Conservation (phyloP, 2,888 invertebrate genomes). For the Hypsopygia costalis region DNA sequence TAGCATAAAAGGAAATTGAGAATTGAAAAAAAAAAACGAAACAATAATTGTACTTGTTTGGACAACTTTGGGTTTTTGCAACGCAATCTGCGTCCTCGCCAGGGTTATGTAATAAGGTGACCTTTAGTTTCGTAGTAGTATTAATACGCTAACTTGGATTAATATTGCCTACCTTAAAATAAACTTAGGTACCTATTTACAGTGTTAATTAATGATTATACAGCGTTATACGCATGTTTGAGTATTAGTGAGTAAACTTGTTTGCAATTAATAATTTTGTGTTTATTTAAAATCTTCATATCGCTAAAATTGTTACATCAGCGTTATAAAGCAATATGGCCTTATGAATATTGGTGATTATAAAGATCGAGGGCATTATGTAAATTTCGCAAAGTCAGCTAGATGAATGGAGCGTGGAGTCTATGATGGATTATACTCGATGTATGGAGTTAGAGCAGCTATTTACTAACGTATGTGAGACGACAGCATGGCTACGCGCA, state of each 20-base stretch:
- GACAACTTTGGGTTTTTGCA: constrained; percentile 49
- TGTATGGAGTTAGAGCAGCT: constrained; percentile 34
- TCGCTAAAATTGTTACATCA: no score
- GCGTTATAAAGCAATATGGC: neutral
- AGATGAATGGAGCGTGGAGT: constrained; percentile 30
- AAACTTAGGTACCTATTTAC: constrained; percentile 13
- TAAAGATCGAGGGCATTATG: constrained; percentile 15
- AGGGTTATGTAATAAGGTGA: constrained; percentile 53
- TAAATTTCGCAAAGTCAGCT: constrained; percentile 30
- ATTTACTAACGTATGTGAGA: constrained; percentile 31
- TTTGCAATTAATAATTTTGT: no score
- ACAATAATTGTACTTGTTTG: constrained; percentile 30
- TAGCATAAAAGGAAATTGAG: constrained; percentile 10
- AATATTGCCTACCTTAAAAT: constrained; percentile 35
- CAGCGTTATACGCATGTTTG: neutral
- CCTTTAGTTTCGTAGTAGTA: no score
- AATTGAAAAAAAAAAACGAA: constrained; percentile 24
- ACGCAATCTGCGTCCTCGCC: constrained; percentile 45
- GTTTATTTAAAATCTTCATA: no score
- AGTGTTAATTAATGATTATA: constrained; percentile 30
- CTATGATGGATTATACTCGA: constrained; percentile 35
- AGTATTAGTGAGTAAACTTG: neutral
- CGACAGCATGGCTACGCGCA: constrained; percentile 35
- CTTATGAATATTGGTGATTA: neutral
- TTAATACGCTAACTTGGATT: constrained; percentile 40